Evolutionary conservation across 2,113 vertebrate species (phyloP).

Genomic region (Tachysurus vachellii): DNA sequence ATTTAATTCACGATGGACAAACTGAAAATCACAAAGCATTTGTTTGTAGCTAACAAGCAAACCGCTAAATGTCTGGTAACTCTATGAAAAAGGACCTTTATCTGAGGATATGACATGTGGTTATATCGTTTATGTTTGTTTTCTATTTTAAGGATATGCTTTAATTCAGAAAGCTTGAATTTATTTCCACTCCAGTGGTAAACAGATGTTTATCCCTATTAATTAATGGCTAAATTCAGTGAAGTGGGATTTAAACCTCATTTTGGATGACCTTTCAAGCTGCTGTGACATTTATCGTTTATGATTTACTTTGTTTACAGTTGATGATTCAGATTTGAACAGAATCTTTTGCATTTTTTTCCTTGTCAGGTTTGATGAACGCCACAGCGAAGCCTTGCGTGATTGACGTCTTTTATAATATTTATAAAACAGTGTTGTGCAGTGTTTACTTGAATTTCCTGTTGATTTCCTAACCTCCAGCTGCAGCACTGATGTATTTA

Average conservation of each 20-base stretch:
- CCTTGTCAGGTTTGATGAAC: not conserved
- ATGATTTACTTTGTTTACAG: not conserved
- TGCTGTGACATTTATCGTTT: not conserved
- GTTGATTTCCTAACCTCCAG: not conserved
- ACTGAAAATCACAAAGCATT: not conserved
- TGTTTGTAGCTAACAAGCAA: not conserved
- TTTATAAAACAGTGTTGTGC: not conserved
- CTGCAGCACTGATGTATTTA: not conserved
- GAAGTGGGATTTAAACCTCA: not conserved
- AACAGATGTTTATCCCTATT: not conserved
- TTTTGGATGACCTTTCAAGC: not conserved
- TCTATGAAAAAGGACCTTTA: not conserved
- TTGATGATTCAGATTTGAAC: not conserved
- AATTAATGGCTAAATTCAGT: not conserved
- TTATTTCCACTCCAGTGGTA: not conserved
- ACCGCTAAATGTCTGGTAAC: not conserved
- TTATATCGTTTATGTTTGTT: not conserved
- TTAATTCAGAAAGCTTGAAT: not conserved
- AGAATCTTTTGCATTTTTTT: not conserved
- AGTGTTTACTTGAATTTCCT: not conserved
- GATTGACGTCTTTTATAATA: not conserved
- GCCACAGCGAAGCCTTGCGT: not conserved
- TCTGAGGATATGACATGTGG: not conserved
- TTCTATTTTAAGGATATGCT: not conserved
- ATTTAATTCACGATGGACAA: not conserved